Percentiles rank a stretch among this genome's conserved stretches.
phyloP scores from a whole-genome alignment of 2,888 invertebrate species.

The Pomacea canaliculata region DNA sequence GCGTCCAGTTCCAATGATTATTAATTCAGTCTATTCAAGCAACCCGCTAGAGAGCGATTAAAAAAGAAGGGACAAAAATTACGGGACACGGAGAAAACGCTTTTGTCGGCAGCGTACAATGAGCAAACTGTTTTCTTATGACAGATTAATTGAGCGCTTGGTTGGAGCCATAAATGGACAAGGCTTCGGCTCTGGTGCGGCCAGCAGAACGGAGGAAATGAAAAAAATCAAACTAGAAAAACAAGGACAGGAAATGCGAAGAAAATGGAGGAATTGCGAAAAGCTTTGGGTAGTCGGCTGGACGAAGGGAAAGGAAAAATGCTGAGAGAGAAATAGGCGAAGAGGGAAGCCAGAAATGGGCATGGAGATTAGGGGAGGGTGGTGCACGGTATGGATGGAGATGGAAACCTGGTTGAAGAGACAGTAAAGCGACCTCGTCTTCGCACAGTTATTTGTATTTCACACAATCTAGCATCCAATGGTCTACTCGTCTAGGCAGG shows the following conservation, averaged over 20 bases:
- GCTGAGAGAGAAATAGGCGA: background rate
- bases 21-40: too few relatives aligned
- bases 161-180: constrained; percentile 15
- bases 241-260: background rate
- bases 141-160: constrained; percentile 19
- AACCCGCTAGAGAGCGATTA: too few relatives aligned
- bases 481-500: background rate
- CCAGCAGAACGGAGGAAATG: background rate
- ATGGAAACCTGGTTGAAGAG: background rate
- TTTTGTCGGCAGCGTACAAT: constrained; percentile 19
- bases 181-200: background rate
- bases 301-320: background rate
- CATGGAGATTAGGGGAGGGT: background rate
- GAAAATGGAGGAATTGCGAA: background rate
- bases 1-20: too few relatives aligned
- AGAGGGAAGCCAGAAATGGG: background rate
- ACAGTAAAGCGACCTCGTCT: too few relatives aligned
- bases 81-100: background rate
- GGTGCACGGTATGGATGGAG: background rate
- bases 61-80: too few relatives aligned
- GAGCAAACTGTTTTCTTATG: constrained; percentile 14
- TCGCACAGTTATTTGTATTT: too few relatives aligned
- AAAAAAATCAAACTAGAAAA: background rate
- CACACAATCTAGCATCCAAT: background rate
- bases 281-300: background rate